Evolutionary conservation across 2,113 vertebrate species (phyloP), one percentile per base, ranked within the genome.

Genomic region (Himantopus leucocephalus): DNA sequence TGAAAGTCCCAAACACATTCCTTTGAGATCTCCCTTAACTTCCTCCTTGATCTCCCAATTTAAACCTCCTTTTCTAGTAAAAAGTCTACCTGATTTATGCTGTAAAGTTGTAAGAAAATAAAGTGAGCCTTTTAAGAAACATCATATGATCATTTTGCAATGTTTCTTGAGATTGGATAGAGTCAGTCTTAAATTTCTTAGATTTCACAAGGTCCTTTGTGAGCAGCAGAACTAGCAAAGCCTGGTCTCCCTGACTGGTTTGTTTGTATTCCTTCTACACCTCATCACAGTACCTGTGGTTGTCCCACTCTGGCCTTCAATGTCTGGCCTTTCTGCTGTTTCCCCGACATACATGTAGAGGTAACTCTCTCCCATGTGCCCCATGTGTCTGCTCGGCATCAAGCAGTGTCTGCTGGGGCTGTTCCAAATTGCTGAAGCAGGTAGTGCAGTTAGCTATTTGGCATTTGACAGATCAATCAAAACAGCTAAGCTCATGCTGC

Each of bases 351-450:
- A 21, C 7, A 1, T 45, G 45, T 58, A 48, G 63, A 58, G 30
- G 15, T 56, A 75, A 1, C 43, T 85, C 16, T 77, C 18, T n/a
- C 8, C 24, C 6, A 4, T 50, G 48, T 66, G 20, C 27, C 21
- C 26, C 14, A 1, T 29, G 34, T 62, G 48, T 75, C 23, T 60
- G 21, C 34, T 0, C 1, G 30, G 34, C 3, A 0, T 64, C 7
- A 30, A 29, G 45, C 24, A 22, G 13, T 63, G 26, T 76, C 91
- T 88, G 26, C 64, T 87, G 43, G 27, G 50, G 10, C 70, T 90
- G 43, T 63, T 90, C 24, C 64, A 70, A 6, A 22, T 50, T 71
- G 17, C 59, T 66, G 18, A 60, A 83, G 29, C 32, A 74, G 53
- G 30, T 82, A 85, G 35, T 64, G 53, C n/a, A 68, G 35, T 71